Conservation (phyloP, 2,113 vertebrate species). For the Pseudonaja textilis region DNA sequence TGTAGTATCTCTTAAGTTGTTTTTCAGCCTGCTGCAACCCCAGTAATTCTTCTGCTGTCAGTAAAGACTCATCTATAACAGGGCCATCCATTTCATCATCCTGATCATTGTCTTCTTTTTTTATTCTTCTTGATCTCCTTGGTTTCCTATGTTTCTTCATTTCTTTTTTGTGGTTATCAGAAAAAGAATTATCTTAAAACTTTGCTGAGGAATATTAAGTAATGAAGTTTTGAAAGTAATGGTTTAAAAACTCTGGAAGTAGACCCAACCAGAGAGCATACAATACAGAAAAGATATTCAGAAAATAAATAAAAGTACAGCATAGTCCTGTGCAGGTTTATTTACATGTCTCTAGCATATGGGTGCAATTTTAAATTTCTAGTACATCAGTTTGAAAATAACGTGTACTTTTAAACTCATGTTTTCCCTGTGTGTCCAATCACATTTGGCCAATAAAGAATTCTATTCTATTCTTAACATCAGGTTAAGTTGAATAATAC, state of each 20-base stretch:
- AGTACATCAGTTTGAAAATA: neutral
- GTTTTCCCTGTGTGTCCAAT: neutral
- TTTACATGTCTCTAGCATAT: neutral
- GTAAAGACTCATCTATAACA: slow-evolving; percentile 75
- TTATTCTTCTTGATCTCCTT: slow-evolving; percentile 70
- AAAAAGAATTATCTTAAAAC: slow-evolving; percentile 20
- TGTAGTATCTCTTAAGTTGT: slow-evolving; percentile 76
- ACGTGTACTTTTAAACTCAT: neutral
- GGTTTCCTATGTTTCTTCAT: slow-evolving; percentile 72
- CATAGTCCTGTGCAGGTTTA: neutral
- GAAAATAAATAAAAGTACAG: neutral
- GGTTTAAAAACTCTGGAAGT: neutral
- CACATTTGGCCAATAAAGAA: too few species aligned
- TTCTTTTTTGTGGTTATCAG: slow-evolving; percentile 63
- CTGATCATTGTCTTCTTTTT: slow-evolving; percentile 67
- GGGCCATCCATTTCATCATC: slow-evolving; percentile 70
- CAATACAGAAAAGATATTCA: neutral
- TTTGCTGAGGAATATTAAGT: neutral
- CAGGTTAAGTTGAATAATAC: neutral
- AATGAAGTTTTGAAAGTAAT: neutral
- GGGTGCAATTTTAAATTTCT: neutral
- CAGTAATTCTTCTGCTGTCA: slow-evolving; percentile 76
- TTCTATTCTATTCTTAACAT: neutral
- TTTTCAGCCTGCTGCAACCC: slow-evolving; percentile 79
- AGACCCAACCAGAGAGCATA: neutral